Base-by-base conservation (phyloP, 64 coral and sea anemone species). In the Cladopsammia gracilis region DNA sequence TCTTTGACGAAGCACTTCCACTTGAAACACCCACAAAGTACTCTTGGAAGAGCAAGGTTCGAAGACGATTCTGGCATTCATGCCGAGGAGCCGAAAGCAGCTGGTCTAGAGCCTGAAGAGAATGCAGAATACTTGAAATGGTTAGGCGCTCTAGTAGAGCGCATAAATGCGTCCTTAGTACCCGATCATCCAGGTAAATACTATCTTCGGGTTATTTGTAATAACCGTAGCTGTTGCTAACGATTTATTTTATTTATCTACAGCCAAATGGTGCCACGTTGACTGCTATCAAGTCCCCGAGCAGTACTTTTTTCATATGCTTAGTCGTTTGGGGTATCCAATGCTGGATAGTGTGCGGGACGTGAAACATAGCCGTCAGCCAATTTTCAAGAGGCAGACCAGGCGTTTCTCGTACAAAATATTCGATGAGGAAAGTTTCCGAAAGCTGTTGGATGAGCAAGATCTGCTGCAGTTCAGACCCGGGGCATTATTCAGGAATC, bases 171-270 rank as follows among this genome's bases (percentile, higher is more conserved):
- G 20, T 78, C 23, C 20, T 50, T 78, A 19, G 76, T 78, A 54
- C 51, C 76, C 4, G 76, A 78, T 78, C 76, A 78, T 14, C 76
- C 76, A 78, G 76, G 76, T 78, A 78, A 78, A 34, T 73, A 25
- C 34, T 15, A 4, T 43, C 10, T 15, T 54, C 11, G 52, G 52
- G 6, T 6, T 54, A 11, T 11, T 54, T 54, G 52, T 6, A 54
- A 6, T 54, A 7, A 54, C 70, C n/a, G n/a, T n/a, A n/a, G 6
- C 24, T 8, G n/a, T 43, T 80, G 5, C 23, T 58, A 14, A 10
- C 1, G 25, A 24, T 10, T 0, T 13, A 22, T 57, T 44, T 60
- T 25, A 61, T 26, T 61, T 10, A 22, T 80, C 56, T 4, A 59
- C 12, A 80, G 77, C 20, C 10, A 80, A 80, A 58, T 80, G 77